phyloP scores from a whole-genome alignment of 1,140 invertebrate species.

The Scaptomyza pallida region DNA sequence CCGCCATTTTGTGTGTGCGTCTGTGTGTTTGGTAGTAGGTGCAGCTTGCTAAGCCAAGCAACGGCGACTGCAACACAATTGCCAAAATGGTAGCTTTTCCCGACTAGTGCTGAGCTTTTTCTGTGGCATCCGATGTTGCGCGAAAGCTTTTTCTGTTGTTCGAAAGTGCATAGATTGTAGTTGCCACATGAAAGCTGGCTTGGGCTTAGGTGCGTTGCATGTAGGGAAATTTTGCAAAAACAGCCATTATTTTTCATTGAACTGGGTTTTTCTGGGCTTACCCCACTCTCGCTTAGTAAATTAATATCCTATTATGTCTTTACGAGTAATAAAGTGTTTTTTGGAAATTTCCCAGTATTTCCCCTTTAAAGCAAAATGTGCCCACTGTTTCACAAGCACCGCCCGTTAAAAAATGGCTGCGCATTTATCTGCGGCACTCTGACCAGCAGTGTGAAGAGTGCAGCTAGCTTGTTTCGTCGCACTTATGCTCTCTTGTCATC shows the following conservation, averaged over 20 bases:
- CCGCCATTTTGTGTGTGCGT: slow-evolving; percentile 61
- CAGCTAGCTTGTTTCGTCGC: slow-evolving; percentile 2
- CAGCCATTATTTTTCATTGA: background rate
- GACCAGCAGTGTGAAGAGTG: slow-evolving; percentile 30
- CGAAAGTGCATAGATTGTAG: slow-evolving; percentile 44
- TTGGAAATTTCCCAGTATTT: slow-evolving; percentile 71
- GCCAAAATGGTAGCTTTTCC: slow-evolving; percentile 33
- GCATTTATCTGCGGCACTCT: slow-evolving; percentile 59
- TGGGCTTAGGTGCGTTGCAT: slow-evolving; percentile 14
- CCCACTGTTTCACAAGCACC: slow-evolving; percentile 46
- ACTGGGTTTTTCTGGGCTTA: background rate
- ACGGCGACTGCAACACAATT: slow-evolving; percentile 21
- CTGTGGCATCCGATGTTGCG: background rate
- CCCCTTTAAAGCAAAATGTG: slow-evolving; percentile 32
- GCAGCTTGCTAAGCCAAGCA: slow-evolving; percentile 47
- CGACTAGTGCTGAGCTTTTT: slow-evolving; percentile 38
- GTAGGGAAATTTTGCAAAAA: slow-evolving; percentile 7
- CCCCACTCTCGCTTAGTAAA: background rate
- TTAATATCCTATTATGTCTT: background rate
- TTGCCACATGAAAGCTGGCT: slow-evolving; percentile 34
- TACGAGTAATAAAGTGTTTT: slow-evolving; percentile 8
- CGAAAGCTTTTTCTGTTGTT: slow-evolving; percentile 46
- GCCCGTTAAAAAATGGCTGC: slow-evolving; percentile 78
- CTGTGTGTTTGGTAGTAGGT: slow-evolving; percentile 48
- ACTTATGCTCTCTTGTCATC: slow-evolving; percentile 20